These are phyloP conservation scores for Chelon auratus DNA, from an alignment of 2,797 vertebrate species.

Conservation along the genomic window DNA sequence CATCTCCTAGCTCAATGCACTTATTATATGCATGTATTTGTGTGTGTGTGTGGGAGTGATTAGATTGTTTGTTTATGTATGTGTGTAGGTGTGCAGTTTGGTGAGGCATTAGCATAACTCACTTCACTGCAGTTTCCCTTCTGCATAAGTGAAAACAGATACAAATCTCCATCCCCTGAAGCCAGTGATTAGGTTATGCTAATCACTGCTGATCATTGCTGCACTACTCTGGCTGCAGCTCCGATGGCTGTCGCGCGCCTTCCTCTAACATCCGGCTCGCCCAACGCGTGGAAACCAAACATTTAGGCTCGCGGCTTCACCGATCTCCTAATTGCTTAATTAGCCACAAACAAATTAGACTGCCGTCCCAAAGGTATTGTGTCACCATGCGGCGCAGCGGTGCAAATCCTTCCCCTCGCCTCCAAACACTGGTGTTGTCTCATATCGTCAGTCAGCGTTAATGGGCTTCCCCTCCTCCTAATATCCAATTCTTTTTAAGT, in stretches of 20 bases:
- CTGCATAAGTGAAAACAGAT: constrained; percentile 60
- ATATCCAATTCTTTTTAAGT: constrained; percentile 60
- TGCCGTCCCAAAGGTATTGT: constrained; percentile 39
- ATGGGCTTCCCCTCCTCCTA: constrained; percentile 24
- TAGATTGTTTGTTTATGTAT: constrained; percentile 26
- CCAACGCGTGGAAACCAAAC: constrained; percentile 39
- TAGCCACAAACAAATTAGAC: constrained; percentile 69
- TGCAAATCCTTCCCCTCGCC: constrained; percentile 28
- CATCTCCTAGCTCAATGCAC: constrained; percentile 26
- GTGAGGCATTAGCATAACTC: constrained; percentile 50
- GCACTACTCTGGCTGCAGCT: constrained; percentile 36
- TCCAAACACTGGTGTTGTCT: constrained; percentile 32
- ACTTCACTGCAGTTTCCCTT: constrained; percentile 45
- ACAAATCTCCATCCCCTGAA: constrained; percentile 61
- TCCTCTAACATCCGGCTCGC: constrained; percentile 10
- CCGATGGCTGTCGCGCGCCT: constrained; percentile 21
- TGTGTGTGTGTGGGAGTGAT: background rate
- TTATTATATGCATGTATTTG: constrained; percentile 34
- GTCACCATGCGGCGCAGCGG: constrained; percentile 17
- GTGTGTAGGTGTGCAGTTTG: constrained; percentile 45
- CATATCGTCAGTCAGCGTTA: constrained; percentile 42
- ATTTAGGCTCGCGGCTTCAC: constrained; percentile 38
- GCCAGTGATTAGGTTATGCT: constrained; percentile 72
- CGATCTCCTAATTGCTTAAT: constrained; percentile 63
- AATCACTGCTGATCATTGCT: constrained; percentile 65